Conservation (phyloP, 2,113 vertebrate species). For the Callorhinus ursinus region DNA sequence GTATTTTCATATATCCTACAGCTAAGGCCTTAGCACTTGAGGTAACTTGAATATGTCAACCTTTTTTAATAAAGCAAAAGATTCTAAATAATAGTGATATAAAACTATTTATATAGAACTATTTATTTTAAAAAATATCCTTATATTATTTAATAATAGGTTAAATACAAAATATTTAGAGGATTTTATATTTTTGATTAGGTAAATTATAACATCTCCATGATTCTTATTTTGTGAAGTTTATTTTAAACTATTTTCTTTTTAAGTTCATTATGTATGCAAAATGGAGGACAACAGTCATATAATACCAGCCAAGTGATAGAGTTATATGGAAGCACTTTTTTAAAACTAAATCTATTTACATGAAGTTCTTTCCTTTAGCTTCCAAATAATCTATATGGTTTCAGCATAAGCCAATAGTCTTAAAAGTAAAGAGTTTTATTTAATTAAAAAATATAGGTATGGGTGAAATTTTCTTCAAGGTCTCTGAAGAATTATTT, state of each 20-base stretch:
- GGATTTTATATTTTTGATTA: background rate
- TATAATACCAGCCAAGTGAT: background rate
- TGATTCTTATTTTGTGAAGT: background rate
- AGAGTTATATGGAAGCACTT: background rate
- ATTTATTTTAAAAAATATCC: background rate
- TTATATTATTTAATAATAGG: background rate
- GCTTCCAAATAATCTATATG: background rate
- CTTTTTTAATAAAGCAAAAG: background rate
- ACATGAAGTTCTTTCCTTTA: background rate
- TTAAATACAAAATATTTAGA: background rate
- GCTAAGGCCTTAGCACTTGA: background rate
- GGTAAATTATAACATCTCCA: background rate
- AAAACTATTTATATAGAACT: background rate
- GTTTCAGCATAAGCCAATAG: background rate
- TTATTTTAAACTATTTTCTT: background rate
- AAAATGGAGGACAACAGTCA: background rate
- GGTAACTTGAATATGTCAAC: background rate
- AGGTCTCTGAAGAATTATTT: background rate
- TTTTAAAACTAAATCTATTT: background rate
- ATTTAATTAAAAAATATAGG: background rate
- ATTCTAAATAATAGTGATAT: background rate
- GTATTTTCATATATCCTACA: background rate
- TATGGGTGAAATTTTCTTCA: background rate
- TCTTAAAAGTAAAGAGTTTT: background rate
- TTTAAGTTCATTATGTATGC: background rate